Conservation (phyloP, 2,113 vertebrate genomes). For the Laterallus jamaicensis region DNA sequence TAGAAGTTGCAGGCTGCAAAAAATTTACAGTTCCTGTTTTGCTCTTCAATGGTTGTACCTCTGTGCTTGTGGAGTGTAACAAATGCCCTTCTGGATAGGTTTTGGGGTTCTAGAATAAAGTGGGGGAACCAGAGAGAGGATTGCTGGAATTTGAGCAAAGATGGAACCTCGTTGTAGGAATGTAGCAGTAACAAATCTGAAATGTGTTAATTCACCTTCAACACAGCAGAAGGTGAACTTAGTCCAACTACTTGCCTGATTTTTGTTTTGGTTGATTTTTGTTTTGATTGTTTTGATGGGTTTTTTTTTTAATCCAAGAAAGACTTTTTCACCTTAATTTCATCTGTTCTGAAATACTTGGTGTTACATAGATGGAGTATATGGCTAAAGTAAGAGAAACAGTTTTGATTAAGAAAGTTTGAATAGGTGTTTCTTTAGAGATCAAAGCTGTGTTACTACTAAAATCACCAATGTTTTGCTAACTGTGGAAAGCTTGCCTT, state of each 20-base stretch:
- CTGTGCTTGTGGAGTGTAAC: neutral
- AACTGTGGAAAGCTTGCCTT: neutral
- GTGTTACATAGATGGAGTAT: accelerated
- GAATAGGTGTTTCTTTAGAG: neutral
- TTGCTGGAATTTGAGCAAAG: neutral
- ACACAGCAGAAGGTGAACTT: neutral
- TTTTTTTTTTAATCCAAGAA: neutral
- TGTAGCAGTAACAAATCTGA: neutral
- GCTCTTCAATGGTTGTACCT: neutral
- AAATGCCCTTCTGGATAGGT: neutral
- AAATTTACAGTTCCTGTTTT: accelerated
- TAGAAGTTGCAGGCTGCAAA: neutral
- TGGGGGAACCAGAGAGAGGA: neutral
- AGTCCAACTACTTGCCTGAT: neutral
- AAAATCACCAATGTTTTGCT: neutral
- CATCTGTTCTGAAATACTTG: neutral
- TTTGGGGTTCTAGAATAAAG: neutral
- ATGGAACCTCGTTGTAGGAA: neutral
- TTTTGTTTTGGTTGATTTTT: neutral
- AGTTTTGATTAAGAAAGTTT: neutral
- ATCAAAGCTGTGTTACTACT: neutral
- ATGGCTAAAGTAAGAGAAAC: neutral
- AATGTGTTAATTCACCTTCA: neutral
- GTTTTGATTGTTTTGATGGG: too few species aligned
- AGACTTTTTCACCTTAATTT: neutral